A percentile compares a stretch with the other conserved stretches of the same genome.
Evolutionary conservation across 1,140 invertebrate genomes (phyloP).

Genomic region (Chlorops oryzae): DNA sequence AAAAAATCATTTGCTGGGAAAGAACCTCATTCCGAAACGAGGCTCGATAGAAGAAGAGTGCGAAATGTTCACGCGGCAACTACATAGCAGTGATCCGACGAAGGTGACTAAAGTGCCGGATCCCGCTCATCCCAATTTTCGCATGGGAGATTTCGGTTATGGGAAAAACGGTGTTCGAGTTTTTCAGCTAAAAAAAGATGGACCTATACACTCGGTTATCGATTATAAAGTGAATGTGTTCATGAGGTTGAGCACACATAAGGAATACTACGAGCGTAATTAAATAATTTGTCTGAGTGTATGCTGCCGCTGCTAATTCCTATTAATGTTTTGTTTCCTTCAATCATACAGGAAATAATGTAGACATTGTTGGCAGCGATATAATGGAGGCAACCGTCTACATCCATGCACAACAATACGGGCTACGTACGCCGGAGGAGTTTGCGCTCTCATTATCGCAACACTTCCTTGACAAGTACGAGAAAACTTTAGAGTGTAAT

Average conservation of each 20-base stretch:
- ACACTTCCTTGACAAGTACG: constrained; percentile 8
- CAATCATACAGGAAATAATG: constrained; percentile 2
- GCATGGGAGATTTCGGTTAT: constrained; percentile 9
- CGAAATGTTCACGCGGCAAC: constrained; percentile 5
- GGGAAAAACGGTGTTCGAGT: constrained; percentile 6
- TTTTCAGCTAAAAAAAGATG: constrained; percentile 9
- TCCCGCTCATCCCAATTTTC: constrained; percentile 2
- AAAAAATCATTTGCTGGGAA: too few relatives aligned
- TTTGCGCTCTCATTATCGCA: constrained; percentile 5
- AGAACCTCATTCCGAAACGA: too few relatives aligned
- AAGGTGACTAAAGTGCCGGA: constrained; percentile 5
- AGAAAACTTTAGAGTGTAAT: constrained; percentile 1
- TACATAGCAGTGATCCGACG: not conserved
- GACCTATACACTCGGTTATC: constrained; percentile 1
- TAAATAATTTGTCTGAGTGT: not conserved
- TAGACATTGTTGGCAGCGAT: constrained; percentile 11
- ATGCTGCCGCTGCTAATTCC: not conserved
- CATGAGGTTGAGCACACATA: constrained; percentile 6
- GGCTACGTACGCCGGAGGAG: constrained; percentile 4
- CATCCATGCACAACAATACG: constrained; percentile 7
- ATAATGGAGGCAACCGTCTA: constrained; percentile 2
- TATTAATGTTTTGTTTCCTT: not conserved
- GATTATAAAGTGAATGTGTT: constrained; percentile 3
- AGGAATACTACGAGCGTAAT: constrained; percentile 11
- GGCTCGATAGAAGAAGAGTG: too few relatives aligned